A percentile compares a stretch with the other conserved stretches of the same genome.
Evolutionary conservation across 2,888 invertebrate genomes (phyloP).

Genomic region (Mamestra brassicae): DNA sequence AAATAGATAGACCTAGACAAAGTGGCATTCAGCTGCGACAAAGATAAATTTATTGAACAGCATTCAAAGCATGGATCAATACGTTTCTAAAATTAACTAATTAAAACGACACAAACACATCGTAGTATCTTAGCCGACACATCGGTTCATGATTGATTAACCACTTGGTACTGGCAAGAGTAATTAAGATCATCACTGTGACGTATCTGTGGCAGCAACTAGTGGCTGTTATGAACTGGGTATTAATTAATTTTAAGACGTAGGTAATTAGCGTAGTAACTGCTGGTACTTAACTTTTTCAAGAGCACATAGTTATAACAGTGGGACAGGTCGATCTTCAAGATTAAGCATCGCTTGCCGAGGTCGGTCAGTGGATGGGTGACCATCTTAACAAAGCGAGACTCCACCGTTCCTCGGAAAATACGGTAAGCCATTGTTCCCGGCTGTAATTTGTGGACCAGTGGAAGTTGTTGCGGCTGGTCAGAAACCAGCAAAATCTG

Average conservation of each 20-base stretch:
- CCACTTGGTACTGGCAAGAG: slow-evolving; percentile 11
- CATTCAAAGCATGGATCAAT: slow-evolving; percentile 3
- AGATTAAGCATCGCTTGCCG: no score
- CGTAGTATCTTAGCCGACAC: not conserved
- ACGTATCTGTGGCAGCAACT: slow-evolving; percentile 25
- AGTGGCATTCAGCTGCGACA: no score
- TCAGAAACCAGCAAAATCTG: no score
- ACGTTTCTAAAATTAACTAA: not conserved
- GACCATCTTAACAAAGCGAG: no score
- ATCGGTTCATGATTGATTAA: slow-evolving; percentile 38
- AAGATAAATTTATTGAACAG: not conserved
- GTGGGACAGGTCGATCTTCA: no score
- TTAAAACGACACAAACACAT: slow-evolving; percentile 14
- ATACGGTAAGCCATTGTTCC: no score
- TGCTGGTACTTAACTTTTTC: not conserved
- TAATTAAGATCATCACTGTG: slow-evolving; percentile 43
- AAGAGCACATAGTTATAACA: not conserved
- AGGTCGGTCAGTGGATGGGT: no score
- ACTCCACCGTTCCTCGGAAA: no score
- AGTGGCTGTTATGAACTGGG: slow-evolving; percentile 36
- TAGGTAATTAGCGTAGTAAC: not conserved
- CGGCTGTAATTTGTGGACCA: no score
- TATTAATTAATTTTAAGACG: slow-evolving; percentile 14
- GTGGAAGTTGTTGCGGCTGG: no score
- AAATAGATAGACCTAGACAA: no score